Evolutionary conservation across 2,113 vertebrate genomes (phyloP).

Genomic region (western clawed frog (Xenopus tropicalis)): DNA sequence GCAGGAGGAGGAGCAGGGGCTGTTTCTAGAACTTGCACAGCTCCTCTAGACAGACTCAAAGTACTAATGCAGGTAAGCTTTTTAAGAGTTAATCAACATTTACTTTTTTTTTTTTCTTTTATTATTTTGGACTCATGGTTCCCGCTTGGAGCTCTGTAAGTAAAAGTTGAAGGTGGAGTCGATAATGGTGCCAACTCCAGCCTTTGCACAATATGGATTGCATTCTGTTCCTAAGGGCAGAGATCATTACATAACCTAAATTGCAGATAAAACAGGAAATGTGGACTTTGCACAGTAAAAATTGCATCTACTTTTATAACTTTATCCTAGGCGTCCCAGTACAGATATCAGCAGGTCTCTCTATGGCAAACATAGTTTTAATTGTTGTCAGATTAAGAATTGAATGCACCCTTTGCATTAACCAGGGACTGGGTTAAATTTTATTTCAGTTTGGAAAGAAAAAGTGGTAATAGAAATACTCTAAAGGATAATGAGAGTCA

Average conservation of each 20-base stretch:
- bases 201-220: background rate
- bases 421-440: too few relatives aligned
- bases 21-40: conserved; percentile 89
- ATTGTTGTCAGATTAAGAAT: too few relatives aligned
- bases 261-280: conserved; percentile 1
- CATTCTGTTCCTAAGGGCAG: conserved; percentile 10
- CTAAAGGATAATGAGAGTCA: too few relatives aligned
- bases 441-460: too few relatives aligned
- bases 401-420: too few relatives aligned
- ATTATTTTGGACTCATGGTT: background rate
- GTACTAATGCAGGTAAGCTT: conserved; percentile 91
- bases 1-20: conserved; percentile 92
- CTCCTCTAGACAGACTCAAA: conserved; percentile 90
- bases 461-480: too few relatives aligned
- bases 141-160: background rate
- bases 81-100: too few relatives aligned
- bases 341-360: too few relatives aligned
- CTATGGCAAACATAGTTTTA: too few relatives aligned
- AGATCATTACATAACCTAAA: conserved; percentile 27
- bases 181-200: background rate
- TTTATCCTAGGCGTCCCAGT: too few relatives aligned
- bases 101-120: background rate
- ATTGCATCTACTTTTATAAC: background rate
- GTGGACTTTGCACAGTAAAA: conserved; percentile 43
- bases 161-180: background rate